phyloP scores from a whole-genome alignment of 2,888 invertebrate genomes.

The Agonopterix alstromeriana region DNA sequence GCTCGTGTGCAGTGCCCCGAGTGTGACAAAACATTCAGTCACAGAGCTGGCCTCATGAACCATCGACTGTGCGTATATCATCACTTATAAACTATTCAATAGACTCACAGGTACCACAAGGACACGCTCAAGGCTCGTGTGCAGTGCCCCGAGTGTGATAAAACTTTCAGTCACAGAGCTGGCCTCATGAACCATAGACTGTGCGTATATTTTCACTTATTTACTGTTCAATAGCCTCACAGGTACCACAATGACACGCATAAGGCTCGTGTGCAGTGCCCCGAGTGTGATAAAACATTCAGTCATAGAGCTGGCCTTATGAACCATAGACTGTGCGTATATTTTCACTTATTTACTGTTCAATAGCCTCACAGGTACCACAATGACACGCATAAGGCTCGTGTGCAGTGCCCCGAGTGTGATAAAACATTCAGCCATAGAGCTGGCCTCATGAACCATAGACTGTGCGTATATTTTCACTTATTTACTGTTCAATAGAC shows the following conservation, averaged over 20 bases:
- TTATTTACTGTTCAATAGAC: no score
- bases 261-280: slow-evolving; percentile 48
- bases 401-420: slow-evolving; percentile 24
- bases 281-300: slow-evolving; percentile 61
- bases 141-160: slow-evolving; percentile 56
- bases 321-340: slow-evolving; percentile 58
- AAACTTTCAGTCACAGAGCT: slow-evolving; percentile 58
- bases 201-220: slow-evolving; percentile 29
- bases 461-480: no score
- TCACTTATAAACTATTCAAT: no score
- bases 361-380: slow-evolving; percentile 43
- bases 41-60: slow-evolving; percentile 58
- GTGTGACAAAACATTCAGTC: slow-evolving; percentile 64
- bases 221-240: slow-evolving; percentile 50
- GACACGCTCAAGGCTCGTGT: slow-evolving; percentile 51
- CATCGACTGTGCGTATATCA: slow-evolving; percentile 30
- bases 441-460: no score
- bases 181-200: slow-evolving; percentile 60
- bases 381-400: slow-evolving; percentile 44
- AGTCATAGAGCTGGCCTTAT: slow-evolving; percentile 58
- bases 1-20: slow-evolving; percentile 48
- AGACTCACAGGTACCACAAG: slow-evolving; percentile 46
- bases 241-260: slow-evolving; percentile 55
- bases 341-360: no score
- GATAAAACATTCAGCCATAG: no score